Evolutionary conservation across 2,888 invertebrate genomes (phyloP).

Genomic region (Ashinkailepas kermadecensis): DNA sequence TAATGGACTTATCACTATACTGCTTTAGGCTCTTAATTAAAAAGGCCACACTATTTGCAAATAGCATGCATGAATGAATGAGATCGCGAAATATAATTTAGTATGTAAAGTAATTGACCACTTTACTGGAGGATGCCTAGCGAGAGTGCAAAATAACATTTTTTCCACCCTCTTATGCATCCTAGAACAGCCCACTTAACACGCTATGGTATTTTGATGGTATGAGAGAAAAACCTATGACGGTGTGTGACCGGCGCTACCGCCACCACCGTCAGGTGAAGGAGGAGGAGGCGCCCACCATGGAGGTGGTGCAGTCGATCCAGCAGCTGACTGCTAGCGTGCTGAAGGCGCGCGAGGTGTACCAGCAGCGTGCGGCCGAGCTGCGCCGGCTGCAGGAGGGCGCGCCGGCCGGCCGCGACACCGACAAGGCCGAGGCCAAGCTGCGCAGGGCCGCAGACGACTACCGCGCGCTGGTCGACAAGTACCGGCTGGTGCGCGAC

Average conservation of each 20-base stretch:
- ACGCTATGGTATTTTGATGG: too few species aligned
- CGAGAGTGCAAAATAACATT: too few species aligned
- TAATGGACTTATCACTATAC: too few species aligned
- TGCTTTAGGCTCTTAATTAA: too few species aligned
- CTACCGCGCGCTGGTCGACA: constrained; percentile 81
- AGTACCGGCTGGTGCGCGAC: constrained; percentile 80
- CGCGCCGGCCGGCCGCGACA: constrained; percentile 79
- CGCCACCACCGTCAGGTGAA: constrained; percentile 55
- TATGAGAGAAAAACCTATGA: too few species aligned
- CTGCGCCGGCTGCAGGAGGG: constrained; percentile 84
- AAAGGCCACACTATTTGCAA: too few species aligned
- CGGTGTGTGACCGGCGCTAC: neutral
- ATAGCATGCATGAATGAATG: too few species aligned
- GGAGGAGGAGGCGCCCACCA: constrained; percentile 85
- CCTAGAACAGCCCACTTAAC: too few species aligned
- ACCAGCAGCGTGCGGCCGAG: constrained; percentile 62
- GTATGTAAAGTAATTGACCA: too few species aligned
- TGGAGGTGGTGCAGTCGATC: constrained; percentile 78
- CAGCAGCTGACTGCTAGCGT: constrained; percentile 80
- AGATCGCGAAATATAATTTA: too few species aligned
- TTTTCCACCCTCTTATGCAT: too few species aligned
- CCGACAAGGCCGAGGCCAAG: constrained; percentile 88
- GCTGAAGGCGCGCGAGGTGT: constrained; percentile 87
- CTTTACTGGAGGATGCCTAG: too few species aligned
- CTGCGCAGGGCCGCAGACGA: constrained; percentile 91